These are phyloP conservation scores for Orthosia cruda DNA, from an alignment of 2,888 invertebrate genomes.

Conservation along the genomic window DNA sequence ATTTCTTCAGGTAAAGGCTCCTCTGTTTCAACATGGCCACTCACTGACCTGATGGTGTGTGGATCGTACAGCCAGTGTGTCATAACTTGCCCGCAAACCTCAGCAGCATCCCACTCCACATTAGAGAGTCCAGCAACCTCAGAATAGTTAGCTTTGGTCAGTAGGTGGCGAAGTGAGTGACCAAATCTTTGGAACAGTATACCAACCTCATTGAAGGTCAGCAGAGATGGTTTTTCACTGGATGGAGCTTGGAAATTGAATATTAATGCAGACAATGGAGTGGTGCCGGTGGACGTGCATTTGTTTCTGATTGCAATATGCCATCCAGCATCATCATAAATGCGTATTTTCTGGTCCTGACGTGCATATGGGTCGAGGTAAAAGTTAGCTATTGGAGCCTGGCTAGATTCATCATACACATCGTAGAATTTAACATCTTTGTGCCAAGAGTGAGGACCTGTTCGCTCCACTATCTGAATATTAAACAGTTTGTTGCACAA, in stretches of 20 bases:
- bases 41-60: slow-evolving; percentile 92
- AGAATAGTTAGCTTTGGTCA: slow-evolving; percentile 95
- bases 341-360: slow-evolving; percentile 92
- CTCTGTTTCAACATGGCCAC: slow-evolving; percentile 94
- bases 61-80: slow-evolving; percentile 95
- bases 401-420: slow-evolving; percentile 93
- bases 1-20: slow-evolving; percentile 94
- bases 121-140: slow-evolving; percentile 97
- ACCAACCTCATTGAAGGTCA: slow-evolving; percentile 95
- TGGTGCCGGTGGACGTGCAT: slow-evolving; percentile 92
- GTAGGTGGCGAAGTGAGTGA: slow-evolving; percentile 96
- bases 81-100: slow-evolving; percentile 96
- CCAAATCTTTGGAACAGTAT: slow-evolving; percentile 97
- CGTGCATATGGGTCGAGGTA: slow-evolving; percentile 96
- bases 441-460: slow-evolving; percentile 95
- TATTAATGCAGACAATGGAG: slow-evolving; percentile 95
- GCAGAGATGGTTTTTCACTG: slow-evolving; percentile 93
- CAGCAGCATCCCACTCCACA: slow-evolving; percentile 98
- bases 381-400: slow-evolving; percentile 95
- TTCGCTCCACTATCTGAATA: slow-evolving; percentile 94
- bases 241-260: slow-evolving; percentile 95
- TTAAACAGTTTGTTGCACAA: slow-evolving; percentile 95
- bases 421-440: slow-evolving; percentile 96
- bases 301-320: slow-evolving; percentile 95
- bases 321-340: slow-evolving; percentile 93